phyloP scores from a whole-genome alignment of 1,140 invertebrate genomes.

The Apis cerana region DNA sequence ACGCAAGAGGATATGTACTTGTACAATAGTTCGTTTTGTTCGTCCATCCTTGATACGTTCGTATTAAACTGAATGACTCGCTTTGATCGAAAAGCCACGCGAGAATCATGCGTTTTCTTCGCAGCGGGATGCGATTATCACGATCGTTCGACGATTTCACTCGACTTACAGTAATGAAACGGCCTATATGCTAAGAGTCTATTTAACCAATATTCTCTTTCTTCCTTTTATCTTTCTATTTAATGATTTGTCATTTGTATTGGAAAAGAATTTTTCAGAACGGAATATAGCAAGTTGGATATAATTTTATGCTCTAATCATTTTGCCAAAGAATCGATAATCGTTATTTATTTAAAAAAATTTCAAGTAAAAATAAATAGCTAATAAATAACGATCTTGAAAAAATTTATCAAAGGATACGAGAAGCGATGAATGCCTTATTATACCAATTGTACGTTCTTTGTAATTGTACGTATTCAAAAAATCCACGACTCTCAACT shows the following conservation, averaged over 20 bases:
- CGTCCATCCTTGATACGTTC: slow-evolving; percentile 30
- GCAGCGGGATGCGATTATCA: slow-evolving; percentile 57
- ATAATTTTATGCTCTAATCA: no score
- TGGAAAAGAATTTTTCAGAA: neutral
- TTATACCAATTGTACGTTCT: no score
- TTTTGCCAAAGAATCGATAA: no score
- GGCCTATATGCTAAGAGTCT: slow-evolving; percentile 5
- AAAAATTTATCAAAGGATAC: no score
- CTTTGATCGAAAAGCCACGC: slow-evolving; percentile 33
- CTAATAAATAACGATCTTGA: no score
- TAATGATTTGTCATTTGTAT: neutral
- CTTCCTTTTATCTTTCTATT: neutral
- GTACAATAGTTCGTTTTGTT: slow-evolving; percentile 57
- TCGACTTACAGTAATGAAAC: slow-evolving; percentile 32
- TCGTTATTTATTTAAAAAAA: no score
- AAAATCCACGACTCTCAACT: no score
- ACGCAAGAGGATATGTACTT: neutral
- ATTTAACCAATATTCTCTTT: slow-evolving; percentile 9
- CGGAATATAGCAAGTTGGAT: no score
- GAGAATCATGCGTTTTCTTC: slow-evolving; percentile 47
- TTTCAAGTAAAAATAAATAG: no score
- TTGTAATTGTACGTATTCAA: no score
- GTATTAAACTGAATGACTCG: slow-evolving; percentile 67
- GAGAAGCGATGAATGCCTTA: no score
- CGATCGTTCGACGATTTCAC: slow-evolving; percentile 39